Conservation (phyloP, 2,797 vertebrate genomes). For the Poeciliopsis presidionis region DNA sequence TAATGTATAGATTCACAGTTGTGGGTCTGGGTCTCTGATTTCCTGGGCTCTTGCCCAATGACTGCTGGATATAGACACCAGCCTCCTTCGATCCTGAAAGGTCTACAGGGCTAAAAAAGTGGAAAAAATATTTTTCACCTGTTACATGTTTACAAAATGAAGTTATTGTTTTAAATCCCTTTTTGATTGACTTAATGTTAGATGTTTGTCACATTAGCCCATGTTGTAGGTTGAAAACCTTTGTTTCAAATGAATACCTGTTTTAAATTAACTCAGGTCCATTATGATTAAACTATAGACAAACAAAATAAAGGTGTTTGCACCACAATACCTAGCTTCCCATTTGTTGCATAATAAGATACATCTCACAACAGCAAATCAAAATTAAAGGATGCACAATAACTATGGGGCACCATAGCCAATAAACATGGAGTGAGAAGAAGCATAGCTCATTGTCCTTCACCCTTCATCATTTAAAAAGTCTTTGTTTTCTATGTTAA, state of each 20-base stretch:
- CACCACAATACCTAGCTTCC: no score
- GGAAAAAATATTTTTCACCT: not conserved
- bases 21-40: not conserved
- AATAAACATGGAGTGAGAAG: no score
- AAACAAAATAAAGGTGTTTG: not conserved
- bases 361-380: no score
- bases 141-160: not conserved
- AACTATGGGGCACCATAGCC: no score
- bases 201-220: not conserved
- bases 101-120: not conserved
- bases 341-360: no score
- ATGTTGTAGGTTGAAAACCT: not conserved
- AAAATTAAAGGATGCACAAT: no score
- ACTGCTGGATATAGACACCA: no score
- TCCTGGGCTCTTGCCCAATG: not conserved
- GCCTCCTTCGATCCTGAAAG: not conserved
- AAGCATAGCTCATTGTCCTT: no score
- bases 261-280: not conserved
- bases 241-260: not conserved
- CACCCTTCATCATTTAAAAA: not conserved
- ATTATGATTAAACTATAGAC: not conserved
- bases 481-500: not conserved
- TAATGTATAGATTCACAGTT: not conserved
- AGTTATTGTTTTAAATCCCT: not conserved
- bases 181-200: not conserved